Conservation (phyloP, 1,140 invertebrate species). For the Drosophila kurseongensis region DNA sequence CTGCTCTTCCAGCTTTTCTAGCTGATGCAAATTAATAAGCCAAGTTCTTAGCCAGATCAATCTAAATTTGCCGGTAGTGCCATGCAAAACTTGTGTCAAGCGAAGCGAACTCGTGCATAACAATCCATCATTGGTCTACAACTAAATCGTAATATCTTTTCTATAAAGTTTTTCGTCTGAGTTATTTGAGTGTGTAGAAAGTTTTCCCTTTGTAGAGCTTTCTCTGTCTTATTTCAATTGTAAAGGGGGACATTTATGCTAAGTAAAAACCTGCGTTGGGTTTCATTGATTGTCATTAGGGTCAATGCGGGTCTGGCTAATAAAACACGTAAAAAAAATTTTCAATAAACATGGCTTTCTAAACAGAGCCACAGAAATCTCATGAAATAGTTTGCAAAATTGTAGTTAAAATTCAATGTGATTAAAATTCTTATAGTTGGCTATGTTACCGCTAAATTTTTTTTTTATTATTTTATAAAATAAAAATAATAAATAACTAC, state of each 20-base stretch:
- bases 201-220: constrained; percentile 12
- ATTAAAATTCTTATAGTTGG: too few species aligned
- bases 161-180: constrained; percentile 29
- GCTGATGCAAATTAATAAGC: constrained; percentile 75
- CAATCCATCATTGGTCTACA: constrained; percentile 54
- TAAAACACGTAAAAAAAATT: constrained; percentile 14
- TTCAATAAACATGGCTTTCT: not conserved
- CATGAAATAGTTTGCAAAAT: too few species aligned
- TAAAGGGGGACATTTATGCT: constrained; percentile 17
- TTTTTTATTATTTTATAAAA: too few species aligned
- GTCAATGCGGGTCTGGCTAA: constrained; percentile 46
- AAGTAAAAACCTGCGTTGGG: constrained; percentile 32
- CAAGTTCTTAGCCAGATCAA: constrained; percentile 68
- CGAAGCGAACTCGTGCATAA: constrained; percentile 48
- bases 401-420: too few species aligned
- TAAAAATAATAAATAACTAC: too few species aligned
- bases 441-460: too few species aligned
- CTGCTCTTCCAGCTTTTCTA: constrained; percentile 9
- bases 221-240: constrained; percentile 35
- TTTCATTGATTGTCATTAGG: constrained; percentile 47
- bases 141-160: constrained; percentile 38
- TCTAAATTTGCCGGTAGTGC: constrained; percentile 66
- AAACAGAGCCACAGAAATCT: not conserved
- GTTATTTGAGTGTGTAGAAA: constrained; percentile 13
- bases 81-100: constrained; percentile 51